Evolutionary conservation across 2,888 invertebrate genomes (phyloP).

Genomic region (Erebia aethiops): DNA sequence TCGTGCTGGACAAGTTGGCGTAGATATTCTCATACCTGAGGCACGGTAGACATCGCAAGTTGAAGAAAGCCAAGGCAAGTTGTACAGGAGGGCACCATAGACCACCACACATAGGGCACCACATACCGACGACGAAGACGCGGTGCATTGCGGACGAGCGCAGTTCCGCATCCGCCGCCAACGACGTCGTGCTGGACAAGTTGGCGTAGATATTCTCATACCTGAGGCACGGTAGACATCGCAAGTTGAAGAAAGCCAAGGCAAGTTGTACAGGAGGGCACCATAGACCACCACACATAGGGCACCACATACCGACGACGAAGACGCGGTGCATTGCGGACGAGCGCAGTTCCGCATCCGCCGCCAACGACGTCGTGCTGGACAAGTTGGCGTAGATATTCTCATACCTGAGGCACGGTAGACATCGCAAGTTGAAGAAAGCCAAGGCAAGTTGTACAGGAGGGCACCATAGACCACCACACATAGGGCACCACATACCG

Average conservation of each 20-base stretch:
- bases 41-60: slow-evolving; percentile 90
- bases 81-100: no score
- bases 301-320: neutral
- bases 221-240: slow-evolving; percentile 91
- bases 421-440: slow-evolving; percentile 90
- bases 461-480: no score
- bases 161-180: no score
- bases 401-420: slow-evolving; percentile 91
- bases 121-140: slow-evolving; percentile 5
- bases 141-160: neutral
- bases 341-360: no score
- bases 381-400: neutral
- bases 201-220: slow-evolving; percentile 71
- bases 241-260: slow-evolving; percentile 89
- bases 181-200: no score
- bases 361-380: no score
- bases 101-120: no score
- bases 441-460: slow-evolving; percentile 73
- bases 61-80: slow-evolving; percentile 86
- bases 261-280: slow-evolving; percentile 47
- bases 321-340: neutral
- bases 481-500: neutral
- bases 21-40: slow-evolving; percentile 85
- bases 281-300: no score
- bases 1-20: neutral